A percentile compares a stretch with the other conserved stretches of the same genome.
These are phyloP conservation scores for Aselliscus stoliczkanus DNA, from an alignment of 2,797 vertebrate species.

Conservation along the genomic window DNA sequence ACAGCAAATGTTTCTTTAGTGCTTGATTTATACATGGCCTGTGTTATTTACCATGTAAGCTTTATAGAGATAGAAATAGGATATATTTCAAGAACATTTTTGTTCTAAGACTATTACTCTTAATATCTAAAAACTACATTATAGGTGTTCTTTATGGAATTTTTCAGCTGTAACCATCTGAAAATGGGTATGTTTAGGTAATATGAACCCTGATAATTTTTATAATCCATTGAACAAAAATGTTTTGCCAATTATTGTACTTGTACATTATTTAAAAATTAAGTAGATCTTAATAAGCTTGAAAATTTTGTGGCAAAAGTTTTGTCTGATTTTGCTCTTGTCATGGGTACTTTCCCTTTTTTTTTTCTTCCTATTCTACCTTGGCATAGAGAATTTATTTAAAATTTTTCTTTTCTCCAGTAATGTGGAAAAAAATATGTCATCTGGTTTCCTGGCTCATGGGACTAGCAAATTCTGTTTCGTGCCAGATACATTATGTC, in stretches of 20 bases:
- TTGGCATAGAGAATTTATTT: background rate
- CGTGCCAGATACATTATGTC: background rate
- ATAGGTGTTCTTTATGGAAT: background rate
- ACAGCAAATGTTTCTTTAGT: background rate
- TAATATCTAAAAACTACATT: background rate
- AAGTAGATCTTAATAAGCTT: background rate
- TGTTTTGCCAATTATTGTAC: background rate
- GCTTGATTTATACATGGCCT: background rate
- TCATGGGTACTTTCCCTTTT: background rate
- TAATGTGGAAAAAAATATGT: background rate
- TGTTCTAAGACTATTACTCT: background rate
- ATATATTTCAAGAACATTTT: background rate
- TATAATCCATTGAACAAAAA: background rate
- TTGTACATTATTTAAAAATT: background rate
- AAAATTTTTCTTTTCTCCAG: background rate
- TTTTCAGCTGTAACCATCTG: background rate
- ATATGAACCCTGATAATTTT: background rate
- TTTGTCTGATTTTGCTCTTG: slow-evolving; percentile 7
- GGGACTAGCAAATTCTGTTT: background rate
- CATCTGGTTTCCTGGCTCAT: background rate
- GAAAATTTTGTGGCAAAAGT: background rate
- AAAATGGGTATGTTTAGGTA: background rate
- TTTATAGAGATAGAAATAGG: background rate
- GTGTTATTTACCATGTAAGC: background rate
- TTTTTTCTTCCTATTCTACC: background rate